Base-by-base conservation (phyloP, 92 coral and sea anemone genomes). In the Phenganax stokvisi region DNA sequence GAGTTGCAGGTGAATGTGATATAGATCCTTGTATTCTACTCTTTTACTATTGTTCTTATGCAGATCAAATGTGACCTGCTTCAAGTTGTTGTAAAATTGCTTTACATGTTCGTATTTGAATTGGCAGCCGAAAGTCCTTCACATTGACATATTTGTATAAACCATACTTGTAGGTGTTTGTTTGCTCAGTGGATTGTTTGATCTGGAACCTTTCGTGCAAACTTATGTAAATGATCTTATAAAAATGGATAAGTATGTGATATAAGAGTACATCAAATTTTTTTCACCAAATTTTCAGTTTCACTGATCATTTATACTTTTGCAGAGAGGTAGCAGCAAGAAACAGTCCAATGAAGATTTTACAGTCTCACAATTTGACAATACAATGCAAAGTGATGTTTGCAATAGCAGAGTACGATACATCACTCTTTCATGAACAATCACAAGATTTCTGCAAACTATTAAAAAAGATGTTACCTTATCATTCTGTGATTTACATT, bases 131-230 rank as follows among this genome's bases (percentile, higher is more conserved):
- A 37, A 37, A 37, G 47, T 37, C 47, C 47, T 37, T 37, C 5
- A 1, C 3, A 37, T 1, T 37, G 47, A 37, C 5, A 5, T 37
- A 37, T 20, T 20, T 20, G 5, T 37, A 37, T 37, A 1, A 10
- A 56, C 16, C 7, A 56, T 15, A 15, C 8, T 61, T 61, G 0
- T 15, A 85, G 92, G 92, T 28, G 82, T 92, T 85, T 90, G 80
- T 67, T 71, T 92, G 6, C 11, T 92, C 30, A 86, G 92, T 57
- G 97, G 97, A 16, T 29, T 90, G 11, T 90, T 31, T 71, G 89
- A 92, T 17, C 57, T 90, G 8, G 67, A 59, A 0, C 93, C 97
- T 12, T 3, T 88, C 8, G 28, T 90, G 6, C 66, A 76, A 66
- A 92, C 93, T 4, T 77, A 64, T 13, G 71, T 87, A 56, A 92